Percentiles rank a stretch among this genome's conserved stretches.
Conservation (phyloP, 2,113 vertebrate species). For the Hiodon alosoides region DNA sequence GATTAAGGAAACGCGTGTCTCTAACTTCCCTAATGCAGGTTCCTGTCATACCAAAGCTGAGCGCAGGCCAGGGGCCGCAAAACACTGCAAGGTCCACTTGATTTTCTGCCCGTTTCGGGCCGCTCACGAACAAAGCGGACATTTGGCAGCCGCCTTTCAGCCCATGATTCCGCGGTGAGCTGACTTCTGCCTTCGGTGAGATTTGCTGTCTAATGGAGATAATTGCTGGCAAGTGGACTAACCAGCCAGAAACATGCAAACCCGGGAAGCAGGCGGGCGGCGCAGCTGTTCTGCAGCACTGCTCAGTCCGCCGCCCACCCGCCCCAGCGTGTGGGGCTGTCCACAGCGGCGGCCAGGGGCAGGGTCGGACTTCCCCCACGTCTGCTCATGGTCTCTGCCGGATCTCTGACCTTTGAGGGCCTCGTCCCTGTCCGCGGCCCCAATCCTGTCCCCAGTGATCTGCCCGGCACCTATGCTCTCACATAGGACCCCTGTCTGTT, state of each 20-base stretch:
- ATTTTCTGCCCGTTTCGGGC: neutral
- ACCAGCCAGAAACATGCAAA: slow-evolving; percentile 16
- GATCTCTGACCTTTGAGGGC: neutral
- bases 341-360: neutral
- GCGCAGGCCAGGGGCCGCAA: neutral
- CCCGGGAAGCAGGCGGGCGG: neutral
- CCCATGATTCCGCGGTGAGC: neutral
- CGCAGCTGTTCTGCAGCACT: neutral
- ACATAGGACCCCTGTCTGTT: neutral
- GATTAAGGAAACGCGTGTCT: too few species aligned
- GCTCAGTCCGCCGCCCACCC: neutral
- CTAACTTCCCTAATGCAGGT: too few species aligned
- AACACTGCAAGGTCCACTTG: neutral
- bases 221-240: slow-evolving; percentile 4
- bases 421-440: neutral
- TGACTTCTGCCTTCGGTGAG: neutral
- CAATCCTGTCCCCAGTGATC: neutral
- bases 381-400: too few species aligned
- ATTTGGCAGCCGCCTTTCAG: neutral
- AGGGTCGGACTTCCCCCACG: neutral
- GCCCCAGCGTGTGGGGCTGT: neutral
- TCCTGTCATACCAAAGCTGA: too few species aligned
- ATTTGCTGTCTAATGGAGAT: slow-evolving; percentile 3
- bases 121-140: slow-evolving; percentile 10
- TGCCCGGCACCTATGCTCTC: neutral